Evolutionary conservation across 2,888 invertebrate genomes (phyloP), one percentile per base, ranked within the genome.

Genomic region (Cloeon dipterum): DNA sequence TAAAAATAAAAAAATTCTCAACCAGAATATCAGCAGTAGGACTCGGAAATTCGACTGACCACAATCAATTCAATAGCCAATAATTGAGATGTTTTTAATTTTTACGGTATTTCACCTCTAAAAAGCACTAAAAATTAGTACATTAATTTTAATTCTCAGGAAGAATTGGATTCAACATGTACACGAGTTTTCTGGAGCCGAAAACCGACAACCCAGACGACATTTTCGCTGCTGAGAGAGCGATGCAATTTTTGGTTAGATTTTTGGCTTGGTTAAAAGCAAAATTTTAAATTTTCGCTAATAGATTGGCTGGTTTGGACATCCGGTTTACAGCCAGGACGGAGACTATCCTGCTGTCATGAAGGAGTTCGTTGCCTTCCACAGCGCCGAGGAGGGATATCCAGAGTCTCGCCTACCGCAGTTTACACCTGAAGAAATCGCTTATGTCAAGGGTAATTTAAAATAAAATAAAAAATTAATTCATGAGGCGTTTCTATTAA

Each of bases 321-420:
- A 75, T 51, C 73, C 77, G 2, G 69, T 77, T 23, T 68, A 70
- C 50, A 63, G 66, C 0, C 51, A 54, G 37, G 47, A 53, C 0
- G 75, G 75, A 1, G 69, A 74, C 52, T 77, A 74, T 50, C 76
- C 76, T 1, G 52, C 60, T 34, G 48, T 68, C 1, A 72, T 77
- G 71, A 65, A 68, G 38, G 53, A 60, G 14, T 55, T 62, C 3
- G 60, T 77, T 10, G 63, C 57, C 32, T 54, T 58, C 2, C 59
- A 67, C 20, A 76, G 74, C 40, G 55, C 51, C 34, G 52, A 53
- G 11, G 70, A 74, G 51, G 65, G 68, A 8, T 70, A 62, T 44
- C 48, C 54, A 0, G 55, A 61, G 13, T 72, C 75, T 1, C 63
- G 74, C 8, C 57, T 77, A 3, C 74, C 75, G 0, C 49, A 47